Evolutionary conservation across 2,888 invertebrate genomes (phyloP).

Genomic region (Ischnura elegans): DNA sequence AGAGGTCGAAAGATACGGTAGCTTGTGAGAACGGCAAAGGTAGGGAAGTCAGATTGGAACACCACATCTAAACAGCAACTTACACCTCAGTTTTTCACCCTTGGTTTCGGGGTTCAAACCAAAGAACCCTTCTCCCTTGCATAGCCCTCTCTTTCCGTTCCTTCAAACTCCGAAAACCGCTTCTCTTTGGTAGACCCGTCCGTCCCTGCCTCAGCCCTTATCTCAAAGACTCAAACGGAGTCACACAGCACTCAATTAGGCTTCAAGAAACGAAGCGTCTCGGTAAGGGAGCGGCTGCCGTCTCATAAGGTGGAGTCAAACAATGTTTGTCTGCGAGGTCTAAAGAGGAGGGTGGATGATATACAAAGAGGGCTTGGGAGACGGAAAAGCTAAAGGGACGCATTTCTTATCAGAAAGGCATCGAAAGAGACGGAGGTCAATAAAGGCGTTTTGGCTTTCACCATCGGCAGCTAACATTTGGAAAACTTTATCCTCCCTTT

Average conservation of each 20-base stretch:
- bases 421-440: background rate
- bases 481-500: background rate
- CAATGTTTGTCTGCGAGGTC: background rate
- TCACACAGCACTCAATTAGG: slow-evolving; percentile 24
- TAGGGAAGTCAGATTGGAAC: background rate
- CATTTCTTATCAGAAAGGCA: background rate
- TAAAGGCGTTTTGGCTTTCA: background rate
- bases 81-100: background rate
- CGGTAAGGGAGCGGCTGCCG: background rate
- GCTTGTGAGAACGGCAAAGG: too few relatives aligned
- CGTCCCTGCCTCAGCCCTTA: background rate
- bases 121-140: background rate
- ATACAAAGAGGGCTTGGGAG: background rate
- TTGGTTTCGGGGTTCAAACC: background rate
- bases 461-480: background rate
- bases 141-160: background rate
- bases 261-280: background rate
- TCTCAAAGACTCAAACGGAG: background rate
- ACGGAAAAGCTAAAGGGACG: background rate
- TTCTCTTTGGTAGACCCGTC: background rate
- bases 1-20: too few relatives aligned
- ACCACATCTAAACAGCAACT: background rate
- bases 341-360: background rate
- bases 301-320: background rate
- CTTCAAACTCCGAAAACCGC: background rate